Conservation (phyloP, 2,888 invertebrate genomes). For the Drosophila vallismaia region DNA sequence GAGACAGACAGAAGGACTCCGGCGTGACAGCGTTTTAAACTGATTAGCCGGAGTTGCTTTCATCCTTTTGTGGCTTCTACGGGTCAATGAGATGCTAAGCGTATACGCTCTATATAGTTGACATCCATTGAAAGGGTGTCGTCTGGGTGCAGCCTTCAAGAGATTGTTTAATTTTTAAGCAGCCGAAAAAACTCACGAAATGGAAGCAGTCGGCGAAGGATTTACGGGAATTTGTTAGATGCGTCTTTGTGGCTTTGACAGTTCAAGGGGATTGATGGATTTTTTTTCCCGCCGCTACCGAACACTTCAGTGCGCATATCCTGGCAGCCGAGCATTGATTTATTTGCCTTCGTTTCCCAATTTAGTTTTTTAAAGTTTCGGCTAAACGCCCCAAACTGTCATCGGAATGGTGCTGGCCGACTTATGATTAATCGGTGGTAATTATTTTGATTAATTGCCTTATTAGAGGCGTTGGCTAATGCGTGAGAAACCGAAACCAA, state of each 20-base stretch:
- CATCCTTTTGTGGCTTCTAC: slow-evolving; percentile 53
- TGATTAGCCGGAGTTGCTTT: slow-evolving; percentile 61
- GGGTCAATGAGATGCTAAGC: slow-evolving; percentile 79
- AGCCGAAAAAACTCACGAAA: slow-evolving; percentile 35
- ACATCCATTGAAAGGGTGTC: slow-evolving; percentile 68
- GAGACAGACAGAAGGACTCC: slow-evolving; percentile 20
- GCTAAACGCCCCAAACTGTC: slow-evolving; percentile 65
- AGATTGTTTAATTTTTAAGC: slow-evolving; percentile 70
- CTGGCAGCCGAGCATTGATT: slow-evolving; percentile 56
- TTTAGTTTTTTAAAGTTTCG: slow-evolving; percentile 55
- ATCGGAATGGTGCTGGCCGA: slow-evolving; percentile 38
- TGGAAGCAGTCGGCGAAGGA: slow-evolving; percentile 45
- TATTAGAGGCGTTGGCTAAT: slow-evolving; percentile 65
- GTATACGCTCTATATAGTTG: slow-evolving; percentile 42
- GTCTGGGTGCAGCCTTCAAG: slow-evolving; percentile 51
- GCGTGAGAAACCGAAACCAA: slow-evolving; percentile 42
- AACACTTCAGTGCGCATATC: slow-evolving; percentile 64
- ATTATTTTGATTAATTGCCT: slow-evolving; percentile 79
- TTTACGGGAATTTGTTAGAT: slow-evolving; percentile 62
- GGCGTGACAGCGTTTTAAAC: slow-evolving; percentile 61
- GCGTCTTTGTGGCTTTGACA: slow-evolving; percentile 73
- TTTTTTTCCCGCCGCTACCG: slow-evolving; percentile 36
- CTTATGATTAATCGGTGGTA: slow-evolving; percentile 78
- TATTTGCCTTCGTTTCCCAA: slow-evolving; percentile 65
- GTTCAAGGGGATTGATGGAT: slow-evolving; percentile 65